These are phyloP conservation scores for Clinocottus analis DNA, from an alignment of 2,113 vertebrate species.

Conservation along the genomic window DNA sequence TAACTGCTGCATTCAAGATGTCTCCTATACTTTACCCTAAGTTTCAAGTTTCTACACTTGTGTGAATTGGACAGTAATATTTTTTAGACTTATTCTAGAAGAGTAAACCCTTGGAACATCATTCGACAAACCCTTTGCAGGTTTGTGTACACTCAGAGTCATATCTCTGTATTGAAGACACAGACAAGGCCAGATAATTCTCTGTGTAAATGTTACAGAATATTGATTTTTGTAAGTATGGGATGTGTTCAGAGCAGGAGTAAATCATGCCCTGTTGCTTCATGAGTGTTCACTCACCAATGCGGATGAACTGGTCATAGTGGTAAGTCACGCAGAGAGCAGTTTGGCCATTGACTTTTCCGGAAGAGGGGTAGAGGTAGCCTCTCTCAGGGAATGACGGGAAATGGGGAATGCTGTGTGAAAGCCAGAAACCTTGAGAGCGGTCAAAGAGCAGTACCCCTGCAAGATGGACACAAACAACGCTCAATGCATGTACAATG, in stretches of 20 bases:
- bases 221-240: constrained; percentile 12
- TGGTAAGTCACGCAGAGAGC: constrained; percentile 89
- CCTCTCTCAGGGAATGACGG: constrained; percentile 87
- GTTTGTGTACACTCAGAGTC: background rate
- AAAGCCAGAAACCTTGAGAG: constrained; percentile 92
- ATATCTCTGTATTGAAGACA: background rate
- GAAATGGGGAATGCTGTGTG: constrained; percentile 91
- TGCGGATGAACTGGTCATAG: constrained; percentile 85
- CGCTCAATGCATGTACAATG: background rate
- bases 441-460: constrained; percentile 88
- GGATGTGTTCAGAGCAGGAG: background rate
- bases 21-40: background rate
- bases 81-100: background rate
- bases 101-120: background rate
- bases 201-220: constrained; percentile 14
- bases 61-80: background rate
- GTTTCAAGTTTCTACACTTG: background rate
- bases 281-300: constrained; percentile 81
- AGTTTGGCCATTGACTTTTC: constrained; percentile 86
- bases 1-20: background rate
- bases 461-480: constrained; percentile 69
- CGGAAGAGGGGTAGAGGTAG: constrained; percentile 88
- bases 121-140: background rate
- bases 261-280: constrained; percentile 15
- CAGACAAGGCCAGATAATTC: background rate